Conservation (phyloP, 2,113 vertebrate species). For the Tretioscincus oriximinensis region DNA sequence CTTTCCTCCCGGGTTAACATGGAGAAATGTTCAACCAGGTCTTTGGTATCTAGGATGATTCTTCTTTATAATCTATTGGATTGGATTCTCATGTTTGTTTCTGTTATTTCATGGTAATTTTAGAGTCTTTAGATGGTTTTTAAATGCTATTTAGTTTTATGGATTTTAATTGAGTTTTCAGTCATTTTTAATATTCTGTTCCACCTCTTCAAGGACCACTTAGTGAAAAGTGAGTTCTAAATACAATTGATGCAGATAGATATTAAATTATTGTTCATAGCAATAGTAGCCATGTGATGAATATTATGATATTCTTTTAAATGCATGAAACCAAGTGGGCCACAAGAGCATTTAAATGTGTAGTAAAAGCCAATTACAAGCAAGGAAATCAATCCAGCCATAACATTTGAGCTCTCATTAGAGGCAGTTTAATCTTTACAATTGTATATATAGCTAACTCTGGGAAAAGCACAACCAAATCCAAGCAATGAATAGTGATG, state of each 20-base stretch:
- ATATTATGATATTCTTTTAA: background rate
- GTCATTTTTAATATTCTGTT: too few species aligned
- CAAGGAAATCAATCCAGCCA: background rate
- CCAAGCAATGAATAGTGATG: background rate
- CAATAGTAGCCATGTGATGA: rapidly evolving
- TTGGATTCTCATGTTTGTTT: too few species aligned
- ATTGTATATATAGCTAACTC: background rate
- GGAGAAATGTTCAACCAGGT: too few species aligned
- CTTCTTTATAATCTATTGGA: too few species aligned
- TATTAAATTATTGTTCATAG: background rate
- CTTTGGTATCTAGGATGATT: too few species aligned
- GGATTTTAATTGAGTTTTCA: too few species aligned
- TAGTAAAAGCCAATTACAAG: background rate
- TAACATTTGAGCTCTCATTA: background rate
- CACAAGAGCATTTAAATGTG: background rate
- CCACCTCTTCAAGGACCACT: too few species aligned
- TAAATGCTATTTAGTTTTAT: too few species aligned
- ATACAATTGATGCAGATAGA: background rate
- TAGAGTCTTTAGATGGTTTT: too few species aligned
- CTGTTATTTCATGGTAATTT: too few species aligned
- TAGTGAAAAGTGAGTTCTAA: too few species aligned
- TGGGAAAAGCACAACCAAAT: background rate
- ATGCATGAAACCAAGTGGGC: background rate
- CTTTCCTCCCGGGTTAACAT: too few species aligned
- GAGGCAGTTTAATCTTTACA: background rate